A percentile compares a stretch with the other conserved stretches of the same genome.
Conservation (phyloP, 64 coral and sea anemone species). For the Catalaphyllia jardinei region DNA sequence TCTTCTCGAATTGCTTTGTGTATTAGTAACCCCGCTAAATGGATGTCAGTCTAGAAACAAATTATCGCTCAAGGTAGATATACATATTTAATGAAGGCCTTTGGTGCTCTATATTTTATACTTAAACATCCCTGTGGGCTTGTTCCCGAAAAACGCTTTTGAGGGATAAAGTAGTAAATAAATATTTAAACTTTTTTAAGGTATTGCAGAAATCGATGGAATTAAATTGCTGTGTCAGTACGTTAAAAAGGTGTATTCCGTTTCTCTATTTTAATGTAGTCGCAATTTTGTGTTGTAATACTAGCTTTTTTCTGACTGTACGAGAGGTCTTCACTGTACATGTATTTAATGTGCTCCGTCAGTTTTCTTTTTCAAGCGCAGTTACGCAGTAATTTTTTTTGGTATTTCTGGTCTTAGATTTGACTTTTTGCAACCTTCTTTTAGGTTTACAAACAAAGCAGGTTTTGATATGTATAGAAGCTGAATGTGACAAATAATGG, state of each 20-base stretch:
- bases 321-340: conserved; percentile 20
- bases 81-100: conserved; percentile 42
- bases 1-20: background rate
- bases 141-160: background rate
- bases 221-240: background rate
- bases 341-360: background rate
- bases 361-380: background rate
- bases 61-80: background rate
- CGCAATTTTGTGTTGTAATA: background rate
- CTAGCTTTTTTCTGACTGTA: background rate
- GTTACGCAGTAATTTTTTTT: background rate
- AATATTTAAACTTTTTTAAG: conserved; percentile 39
- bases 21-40: background rate
- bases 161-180: background rate
- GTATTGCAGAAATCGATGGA: background rate
- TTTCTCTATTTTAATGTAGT: background rate
- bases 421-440: no score
- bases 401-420: background rate
- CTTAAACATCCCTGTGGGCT: background rate
- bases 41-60: background rate
- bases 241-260: background rate
- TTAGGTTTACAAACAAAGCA: background rate
- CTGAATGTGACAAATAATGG: background rate
- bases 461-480: background rate
- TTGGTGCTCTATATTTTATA: conserved; percentile 26